Conservation (phyloP, 2,797 vertebrate species). For the Acanthornis magna region DNA sequence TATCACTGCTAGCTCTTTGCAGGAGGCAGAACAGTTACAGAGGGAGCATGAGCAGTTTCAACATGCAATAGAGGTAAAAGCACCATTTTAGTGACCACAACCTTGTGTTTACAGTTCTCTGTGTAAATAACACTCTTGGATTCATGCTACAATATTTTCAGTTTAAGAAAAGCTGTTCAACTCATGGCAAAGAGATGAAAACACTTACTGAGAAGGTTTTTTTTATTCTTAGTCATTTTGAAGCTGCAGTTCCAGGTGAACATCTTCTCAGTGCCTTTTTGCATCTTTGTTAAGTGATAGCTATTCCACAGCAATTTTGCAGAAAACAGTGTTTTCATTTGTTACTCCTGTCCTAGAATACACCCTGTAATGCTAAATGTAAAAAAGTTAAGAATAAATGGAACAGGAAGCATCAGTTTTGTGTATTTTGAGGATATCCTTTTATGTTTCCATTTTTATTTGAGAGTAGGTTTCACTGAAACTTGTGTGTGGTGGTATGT, state of each 20-base stretch:
- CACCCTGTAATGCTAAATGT: background rate
- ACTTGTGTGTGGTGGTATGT: background rate
- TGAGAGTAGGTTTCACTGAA: background rate
- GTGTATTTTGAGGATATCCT: background rate
- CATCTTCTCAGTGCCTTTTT: background rate
- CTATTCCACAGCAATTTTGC: background rate
- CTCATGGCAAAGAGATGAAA: background rate
- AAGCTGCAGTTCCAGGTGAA: background rate
- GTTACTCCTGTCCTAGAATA: background rate
- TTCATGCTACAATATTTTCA: background rate
- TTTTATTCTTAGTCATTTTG: background rate
- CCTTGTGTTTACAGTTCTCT: background rate
- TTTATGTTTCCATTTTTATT: background rate
- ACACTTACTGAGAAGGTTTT: background rate
- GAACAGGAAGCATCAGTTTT: background rate
- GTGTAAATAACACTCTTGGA: background rate
- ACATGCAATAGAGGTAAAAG: conserved; percentile 93
- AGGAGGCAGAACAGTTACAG: conserved; percentile 96
- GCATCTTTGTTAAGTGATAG: background rate
- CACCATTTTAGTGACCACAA: background rate
- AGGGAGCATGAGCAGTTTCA: conserved; percentile 98
- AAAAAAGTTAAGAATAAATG: background rate
- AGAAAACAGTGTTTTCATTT: background rate
- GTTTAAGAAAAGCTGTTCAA: background rate
- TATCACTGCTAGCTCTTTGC: conserved; percentile 96